A percentile compares a stretch with the other conserved stretches of the same genome.
Evolutionary conservation across 2,888 invertebrate genomes (phyloP).

Genomic region (Parthenolecanium corni): DNA sequence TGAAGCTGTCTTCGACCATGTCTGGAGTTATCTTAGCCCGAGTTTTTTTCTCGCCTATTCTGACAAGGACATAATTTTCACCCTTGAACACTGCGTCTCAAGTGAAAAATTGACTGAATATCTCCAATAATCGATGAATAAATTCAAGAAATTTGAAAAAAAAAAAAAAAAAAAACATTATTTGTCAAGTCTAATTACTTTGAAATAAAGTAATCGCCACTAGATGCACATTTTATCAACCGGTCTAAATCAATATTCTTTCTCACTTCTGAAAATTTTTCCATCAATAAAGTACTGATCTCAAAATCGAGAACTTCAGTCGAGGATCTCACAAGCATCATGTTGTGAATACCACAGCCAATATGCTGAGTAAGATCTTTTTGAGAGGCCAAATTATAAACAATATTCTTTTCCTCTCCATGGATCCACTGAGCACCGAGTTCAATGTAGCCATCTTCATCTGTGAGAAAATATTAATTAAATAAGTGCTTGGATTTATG

Average conservation of each 20-base stretch:
- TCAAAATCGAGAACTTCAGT: neutral
- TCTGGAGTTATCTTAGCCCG: too few species aligned
- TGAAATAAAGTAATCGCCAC: conserved; percentile 3
- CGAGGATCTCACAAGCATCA: neutral
- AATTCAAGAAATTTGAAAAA: too few species aligned
- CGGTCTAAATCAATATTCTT: neutral
- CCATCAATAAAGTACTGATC: neutral
- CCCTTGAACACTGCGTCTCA: too few species aligned
- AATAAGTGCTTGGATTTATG: neutral
- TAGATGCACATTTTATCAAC: neutral
- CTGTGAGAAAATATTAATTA: too few species aligned
- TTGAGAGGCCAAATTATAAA: conserved; percentile 42
- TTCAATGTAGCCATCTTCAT: conserved; percentile 47
- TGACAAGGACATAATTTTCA: too few species aligned
- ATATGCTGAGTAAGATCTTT: conserved; percentile 21
- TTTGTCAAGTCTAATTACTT: too few species aligned
- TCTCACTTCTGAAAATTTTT: neutral
- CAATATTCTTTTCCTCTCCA: conserved; percentile 52
- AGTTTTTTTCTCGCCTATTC: too few species aligned
- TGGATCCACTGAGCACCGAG: conserved; percentile 72
- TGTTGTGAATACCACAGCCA: neutral
- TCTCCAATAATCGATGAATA: too few species aligned
- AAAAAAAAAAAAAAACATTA: too few species aligned
- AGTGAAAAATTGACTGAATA: too few species aligned
- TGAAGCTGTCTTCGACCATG: too few species aligned